These are phyloP conservation scores for Thinocorus orbignyianus DNA, from an alignment of 2,113 vertebrate species.

Conservation along the genomic window DNA sequence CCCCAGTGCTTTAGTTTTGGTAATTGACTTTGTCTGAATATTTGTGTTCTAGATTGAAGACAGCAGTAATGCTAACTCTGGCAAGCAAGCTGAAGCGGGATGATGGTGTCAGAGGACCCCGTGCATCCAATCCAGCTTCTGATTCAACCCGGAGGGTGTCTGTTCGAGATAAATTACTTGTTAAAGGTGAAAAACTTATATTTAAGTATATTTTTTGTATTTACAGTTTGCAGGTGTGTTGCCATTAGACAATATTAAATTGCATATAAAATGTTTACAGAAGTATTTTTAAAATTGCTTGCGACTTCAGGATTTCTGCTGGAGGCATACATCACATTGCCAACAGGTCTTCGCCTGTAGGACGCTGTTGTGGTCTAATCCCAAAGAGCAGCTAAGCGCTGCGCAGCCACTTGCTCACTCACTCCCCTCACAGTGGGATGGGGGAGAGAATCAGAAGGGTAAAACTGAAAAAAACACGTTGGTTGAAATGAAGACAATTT, in stretches of 20 bases:
- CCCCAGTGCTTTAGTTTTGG: background rate
- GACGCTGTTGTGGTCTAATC: background rate
- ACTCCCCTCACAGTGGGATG: background rate
- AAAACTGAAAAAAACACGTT: background rate
- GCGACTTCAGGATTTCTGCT: background rate
- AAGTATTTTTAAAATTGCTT: background rate
- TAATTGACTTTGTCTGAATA: background rate
- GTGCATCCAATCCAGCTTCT: slow-evolving; percentile 74
- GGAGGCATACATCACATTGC: background rate
- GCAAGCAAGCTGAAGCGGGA: slow-evolving; percentile 95
- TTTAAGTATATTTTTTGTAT: fast-evolving
- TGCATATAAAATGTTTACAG: background rate
- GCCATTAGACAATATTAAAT: background rate
- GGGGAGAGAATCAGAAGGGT: background rate
- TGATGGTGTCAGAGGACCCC: slow-evolving; percentile 86
- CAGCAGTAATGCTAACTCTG: slow-evolving; percentile 91
- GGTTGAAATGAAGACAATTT: background rate
- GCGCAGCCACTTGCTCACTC: background rate
- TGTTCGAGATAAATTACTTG: slow-evolving; percentile 91
- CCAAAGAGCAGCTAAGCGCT: background rate
- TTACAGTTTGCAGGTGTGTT: background rate
- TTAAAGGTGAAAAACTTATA: slow-evolving; percentile 85
- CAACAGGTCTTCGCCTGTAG: background rate
- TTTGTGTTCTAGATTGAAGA: slow-evolving; percentile 60
- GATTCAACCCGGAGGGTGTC: slow-evolving; percentile 92